phyloP scores from a whole-genome alignment of 53 echinoderm and acorn worm species.

The Apostichopus leukothele region DNA sequence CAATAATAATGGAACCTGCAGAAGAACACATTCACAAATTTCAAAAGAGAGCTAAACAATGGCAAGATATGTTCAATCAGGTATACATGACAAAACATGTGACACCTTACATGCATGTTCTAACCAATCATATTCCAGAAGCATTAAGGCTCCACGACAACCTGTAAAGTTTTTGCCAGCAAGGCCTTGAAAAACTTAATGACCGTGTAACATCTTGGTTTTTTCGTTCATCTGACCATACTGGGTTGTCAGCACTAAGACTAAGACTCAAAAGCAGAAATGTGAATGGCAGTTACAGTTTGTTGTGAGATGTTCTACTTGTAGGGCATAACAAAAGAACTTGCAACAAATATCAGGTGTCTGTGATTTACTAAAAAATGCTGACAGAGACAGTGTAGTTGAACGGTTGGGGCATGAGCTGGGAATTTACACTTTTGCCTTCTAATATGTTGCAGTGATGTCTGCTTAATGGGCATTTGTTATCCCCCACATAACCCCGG shows the following conservation, averaged over 20 bases:
- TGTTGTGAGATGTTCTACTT: no score
- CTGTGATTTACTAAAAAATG: no score
- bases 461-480: no score
- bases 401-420: no score
- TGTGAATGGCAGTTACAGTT: background rate
- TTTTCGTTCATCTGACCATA: background rate
- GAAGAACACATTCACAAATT: conserved; percentile 28
- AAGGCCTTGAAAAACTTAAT: conserved; percentile 44
- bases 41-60: background rate
- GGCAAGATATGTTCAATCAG: background rate
- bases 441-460: no score
- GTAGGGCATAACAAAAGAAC: no score
- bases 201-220: conserved; percentile 33
- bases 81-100: conserved; percentile 34
- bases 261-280: background rate
- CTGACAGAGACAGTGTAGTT: no score
- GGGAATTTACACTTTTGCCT: no score
- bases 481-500: no score
- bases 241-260: background rate
- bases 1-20: background rate
- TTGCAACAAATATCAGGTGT: no score
- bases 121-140: conserved; percentile 15
- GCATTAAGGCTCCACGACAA: conserved; percentile 13
- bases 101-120: conserved; percentile 23
- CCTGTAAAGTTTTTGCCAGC: background rate